phyloP scores from a whole-genome alignment of 1,140 invertebrate species.

The Thalassaphorura encarpata region DNA sequence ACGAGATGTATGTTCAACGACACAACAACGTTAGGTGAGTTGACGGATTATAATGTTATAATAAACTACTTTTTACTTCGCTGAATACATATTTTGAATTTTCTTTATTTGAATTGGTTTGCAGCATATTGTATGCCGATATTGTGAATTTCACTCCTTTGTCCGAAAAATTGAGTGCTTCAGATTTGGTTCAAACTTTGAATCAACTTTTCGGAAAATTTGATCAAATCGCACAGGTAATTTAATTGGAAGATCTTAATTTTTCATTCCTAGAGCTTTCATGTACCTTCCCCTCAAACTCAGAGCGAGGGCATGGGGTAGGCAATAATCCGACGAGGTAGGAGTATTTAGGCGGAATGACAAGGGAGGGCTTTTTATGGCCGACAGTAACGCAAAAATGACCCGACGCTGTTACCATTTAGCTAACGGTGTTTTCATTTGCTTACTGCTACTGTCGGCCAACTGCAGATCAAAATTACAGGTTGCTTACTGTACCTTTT shows the following conservation, averaged over 20 bases:
- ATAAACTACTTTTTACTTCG: not conserved
- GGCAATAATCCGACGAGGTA: not conserved
- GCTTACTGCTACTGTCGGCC: too few species aligned
- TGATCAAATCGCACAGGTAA: conserved; percentile 89
- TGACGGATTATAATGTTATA: not conserved
- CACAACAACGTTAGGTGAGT: conserved; percentile 85
- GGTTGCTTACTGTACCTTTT: too few species aligned
- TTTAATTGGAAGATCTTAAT: conserved; percentile 12
- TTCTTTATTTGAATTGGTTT: conserved; percentile 30
- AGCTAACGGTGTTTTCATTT: too few species aligned
- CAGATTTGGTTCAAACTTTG: conserved; percentile 85
- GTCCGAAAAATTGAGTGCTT: conserved; percentile 81
- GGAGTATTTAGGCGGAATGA: not conserved
- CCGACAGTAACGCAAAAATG: too few species aligned
- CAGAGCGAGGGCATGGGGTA: not conserved
- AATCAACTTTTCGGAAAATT: conserved; percentile 96
- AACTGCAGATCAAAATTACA: too few species aligned
- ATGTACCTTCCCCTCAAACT: not conserved
- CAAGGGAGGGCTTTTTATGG: too few species aligned
- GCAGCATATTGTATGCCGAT: conserved; percentile 92
- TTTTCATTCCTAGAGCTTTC: too few species aligned
- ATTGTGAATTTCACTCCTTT: conserved; percentile 96
- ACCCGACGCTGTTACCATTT: too few species aligned
- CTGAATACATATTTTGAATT: conserved; percentile 10
- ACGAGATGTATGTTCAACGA: conserved; percentile 94